phyloP scores from a whole-genome alignment of 2,888 invertebrate genomes.

The Hyposoter dolosus region DNA sequence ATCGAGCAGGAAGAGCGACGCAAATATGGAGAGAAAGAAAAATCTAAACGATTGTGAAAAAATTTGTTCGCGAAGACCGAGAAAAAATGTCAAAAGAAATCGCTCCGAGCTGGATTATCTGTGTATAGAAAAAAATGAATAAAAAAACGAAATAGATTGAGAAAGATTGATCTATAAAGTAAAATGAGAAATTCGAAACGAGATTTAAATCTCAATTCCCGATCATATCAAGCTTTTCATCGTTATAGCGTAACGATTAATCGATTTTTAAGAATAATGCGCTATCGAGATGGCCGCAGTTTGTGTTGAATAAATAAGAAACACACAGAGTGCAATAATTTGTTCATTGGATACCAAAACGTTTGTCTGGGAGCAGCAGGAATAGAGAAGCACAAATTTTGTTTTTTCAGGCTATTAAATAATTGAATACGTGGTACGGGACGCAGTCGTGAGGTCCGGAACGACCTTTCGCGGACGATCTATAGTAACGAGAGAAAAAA shows the following conservation, averaged over 20 bases:
- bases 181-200: neutral
- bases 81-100: neutral
- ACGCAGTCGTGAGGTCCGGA: too few relatives aligned
- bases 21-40: neutral
- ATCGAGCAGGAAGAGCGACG: neutral
- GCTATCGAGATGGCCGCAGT: too few relatives aligned
- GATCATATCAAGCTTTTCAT: too few relatives aligned
- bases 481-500: neutral
- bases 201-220: neutral
- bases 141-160: neutral
- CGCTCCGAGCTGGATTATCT: neutral
- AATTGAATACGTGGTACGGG: neutral
- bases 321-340: too few relatives aligned
- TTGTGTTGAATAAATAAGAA: too few relatives aligned
- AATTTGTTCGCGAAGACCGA: neutral
- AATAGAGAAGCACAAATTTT: neutral
- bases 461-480: constrained; percentile 2
- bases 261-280: too few relatives aligned
- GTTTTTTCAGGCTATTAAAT: neutral
- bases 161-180: neutral
- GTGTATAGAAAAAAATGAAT: neutral
- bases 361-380: too few relatives aligned
- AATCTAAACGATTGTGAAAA: neutral
- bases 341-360: too few relatives aligned
- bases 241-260: too few relatives aligned